Base-by-base conservation (phyloP, 2,888 invertebrate genomes). In the Phortica magna region DNA sequence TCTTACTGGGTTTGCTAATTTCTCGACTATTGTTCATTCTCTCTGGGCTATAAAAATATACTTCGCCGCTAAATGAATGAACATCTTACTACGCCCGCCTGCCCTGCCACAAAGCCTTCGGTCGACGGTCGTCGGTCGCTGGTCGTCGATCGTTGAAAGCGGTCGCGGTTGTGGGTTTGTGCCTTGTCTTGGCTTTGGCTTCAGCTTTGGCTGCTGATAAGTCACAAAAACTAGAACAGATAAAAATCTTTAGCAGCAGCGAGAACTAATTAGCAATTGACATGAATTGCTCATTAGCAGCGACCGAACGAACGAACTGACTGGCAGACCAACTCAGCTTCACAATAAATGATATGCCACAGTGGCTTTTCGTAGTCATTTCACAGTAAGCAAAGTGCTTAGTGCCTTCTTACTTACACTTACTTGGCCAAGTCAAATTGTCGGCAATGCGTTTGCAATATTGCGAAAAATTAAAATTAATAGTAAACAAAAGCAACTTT, bases 251-350 rank as follows among this genome's bases (percentile, higher is more conserved):
- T 12, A 64, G 74, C 65, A 73, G 76, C 71, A 59, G 59, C 64
- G 59, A 71, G 70, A 73, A 65, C 88, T 88, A 88, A 88, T 88
- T 88, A 88, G 88, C 88, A 88, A 89, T 88, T 89, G 88, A 88
- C 88, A 88, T 89, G 87, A 88, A 88, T 88, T 88, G 88, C 88
- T 88, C 88, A 88, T 89, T 88, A 88, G 88, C 70, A 71, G 70
- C 53, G 41, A 61, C 61, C 22, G 19, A 61, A 22, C 17, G 22
- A 17, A 61, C 17, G 19, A 22, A 31, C 19, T 17, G 61, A 53
- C 10, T 22, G 22, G 22, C 22, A 22, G 61, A 5, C 9, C 6
- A 61, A n/a, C 55, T 85, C 76, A 80, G 86, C 82, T 81, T 79
- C 73, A 78, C 81, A 78, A 74, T 79, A 80, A 80, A 74, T 78